Percentiles rank a stretch among this genome's conserved stretches.
Evolutionary conservation across 2,888 invertebrate species (phyloP).

Genomic region (Drosophila ochracea): DNA sequence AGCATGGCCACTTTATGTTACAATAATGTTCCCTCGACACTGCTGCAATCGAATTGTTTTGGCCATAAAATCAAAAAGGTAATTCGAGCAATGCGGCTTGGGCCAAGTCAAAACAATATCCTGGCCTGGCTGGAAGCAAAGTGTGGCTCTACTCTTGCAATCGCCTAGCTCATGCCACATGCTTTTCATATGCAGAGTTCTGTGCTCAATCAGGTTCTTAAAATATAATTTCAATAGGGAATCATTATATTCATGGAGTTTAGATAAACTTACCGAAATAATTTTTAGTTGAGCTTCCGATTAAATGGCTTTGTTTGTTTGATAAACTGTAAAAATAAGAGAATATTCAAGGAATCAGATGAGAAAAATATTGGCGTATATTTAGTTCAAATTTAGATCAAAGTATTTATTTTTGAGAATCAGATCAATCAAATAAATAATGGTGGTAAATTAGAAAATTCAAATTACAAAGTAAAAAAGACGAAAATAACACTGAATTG

Average conservation of each 20-base stretch:
- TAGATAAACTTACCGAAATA: conserved; percentile 30
- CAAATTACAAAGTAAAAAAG: too few relatives aligned
- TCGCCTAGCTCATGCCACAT: not conserved
- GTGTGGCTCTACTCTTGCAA: not conserved
- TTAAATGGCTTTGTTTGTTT: not conserved
- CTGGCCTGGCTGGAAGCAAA: conserved; percentile 7
- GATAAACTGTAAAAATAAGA: conserved; percentile 14
- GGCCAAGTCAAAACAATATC: conserved; percentile 12
- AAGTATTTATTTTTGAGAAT: not conserved
- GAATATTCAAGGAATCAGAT: not conserved
- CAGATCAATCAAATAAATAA: not conserved
- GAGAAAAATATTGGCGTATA: not conserved
- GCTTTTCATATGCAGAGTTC: conserved; percentile 10
- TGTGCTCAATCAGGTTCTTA: not conserved
- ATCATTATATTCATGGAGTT: not conserved
- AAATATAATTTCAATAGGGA: not conserved
- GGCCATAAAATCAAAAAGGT: conserved; percentile 82
- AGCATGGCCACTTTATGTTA: conserved; percentile 78
- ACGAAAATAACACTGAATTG: not conserved
- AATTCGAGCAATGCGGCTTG: conserved; percentile 58
- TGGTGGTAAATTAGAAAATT: too few relatives aligned
- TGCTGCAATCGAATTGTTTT: conserved; percentile 80
- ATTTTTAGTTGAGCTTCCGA: not conserved
- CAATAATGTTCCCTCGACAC: conserved; percentile 81
- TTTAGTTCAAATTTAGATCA: not conserved